Evolutionary conservation across 2,888 invertebrate species (phyloP).

Genomic region (Mimas tiliae): DNA sequence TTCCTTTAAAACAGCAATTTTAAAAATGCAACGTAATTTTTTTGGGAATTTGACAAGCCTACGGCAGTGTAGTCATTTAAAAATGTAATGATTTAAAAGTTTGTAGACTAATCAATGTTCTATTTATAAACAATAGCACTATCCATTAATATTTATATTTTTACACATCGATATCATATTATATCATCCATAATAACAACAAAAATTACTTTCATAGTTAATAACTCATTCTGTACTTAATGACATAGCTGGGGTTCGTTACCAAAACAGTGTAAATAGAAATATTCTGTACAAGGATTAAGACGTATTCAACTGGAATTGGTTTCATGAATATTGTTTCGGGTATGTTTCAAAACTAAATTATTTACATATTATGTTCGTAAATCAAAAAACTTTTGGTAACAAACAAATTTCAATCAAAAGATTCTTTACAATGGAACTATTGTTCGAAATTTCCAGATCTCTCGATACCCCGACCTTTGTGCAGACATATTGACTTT

Average conservation of each 20-base stretch:
- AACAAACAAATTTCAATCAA: conserved; percentile 40
- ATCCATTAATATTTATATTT: conserved; percentile 2
- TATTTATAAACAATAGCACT: neutral
- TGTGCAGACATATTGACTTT: neutral
- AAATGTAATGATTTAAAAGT: neutral
- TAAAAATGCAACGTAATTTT: neutral
- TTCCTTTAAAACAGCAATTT: neutral
- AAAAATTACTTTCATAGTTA: neutral
- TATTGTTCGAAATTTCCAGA: conserved; percentile 22
- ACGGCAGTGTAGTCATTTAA: neutral
- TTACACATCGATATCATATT: conserved; percentile 19
- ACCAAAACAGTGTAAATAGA: conserved; percentile 32
- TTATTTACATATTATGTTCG: conserved; percentile 1
- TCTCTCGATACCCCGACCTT: conserved; percentile 21
- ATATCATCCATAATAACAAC: conserved; percentile 9
- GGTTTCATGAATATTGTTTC: neutral
- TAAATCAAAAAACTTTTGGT: conserved; percentile 32
- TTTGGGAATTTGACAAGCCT: neutral
- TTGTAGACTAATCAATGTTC: conserved; percentile 24
- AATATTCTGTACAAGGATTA: neutral
- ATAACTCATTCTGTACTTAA: conserved; percentile 43
- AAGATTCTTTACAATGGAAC: conserved; percentile 28
- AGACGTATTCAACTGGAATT: neutral
- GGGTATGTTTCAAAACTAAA: neutral
- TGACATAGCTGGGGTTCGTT: conserved; percentile 31